A percentile compares a stretch with the other conserved stretches of the same genome.
Evolutionary conservation across 2,888 invertebrate genomes (phyloP).

Genomic region (Heliconius ismenius): DNA sequence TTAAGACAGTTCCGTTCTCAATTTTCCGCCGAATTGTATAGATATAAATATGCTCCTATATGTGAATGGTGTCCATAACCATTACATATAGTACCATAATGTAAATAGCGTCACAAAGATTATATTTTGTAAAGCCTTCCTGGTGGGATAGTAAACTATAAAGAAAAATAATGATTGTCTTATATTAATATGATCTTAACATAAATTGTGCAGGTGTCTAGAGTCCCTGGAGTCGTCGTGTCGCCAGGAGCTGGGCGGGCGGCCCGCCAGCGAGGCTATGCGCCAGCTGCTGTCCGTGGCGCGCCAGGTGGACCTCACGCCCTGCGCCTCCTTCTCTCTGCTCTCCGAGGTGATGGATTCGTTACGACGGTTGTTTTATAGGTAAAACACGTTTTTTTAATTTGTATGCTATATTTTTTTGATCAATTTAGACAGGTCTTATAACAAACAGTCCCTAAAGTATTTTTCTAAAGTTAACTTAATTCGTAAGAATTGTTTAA

Average conservation of each 20-base stretch:
- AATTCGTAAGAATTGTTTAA: no score
- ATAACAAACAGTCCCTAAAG: no score
- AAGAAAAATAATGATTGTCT: neutral
- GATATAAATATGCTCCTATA: no score
- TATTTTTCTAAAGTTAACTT: no score
- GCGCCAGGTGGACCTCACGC: conserved; percentile 85
- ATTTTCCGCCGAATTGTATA: no score
- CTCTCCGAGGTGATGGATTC: conserved; percentile 63
- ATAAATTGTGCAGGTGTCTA: conserved; percentile 59
- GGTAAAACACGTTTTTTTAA: conserved; percentile 43
- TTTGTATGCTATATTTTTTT: no score
- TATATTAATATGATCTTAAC: neutral
- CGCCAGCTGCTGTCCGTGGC: conserved; percentile 87
- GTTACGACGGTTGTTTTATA: conserved; percentile 62
- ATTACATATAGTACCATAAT: neutral
- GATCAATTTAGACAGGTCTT: no score
- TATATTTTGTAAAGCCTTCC: no score
- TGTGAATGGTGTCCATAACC: neutral
- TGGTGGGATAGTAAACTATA: neutral
- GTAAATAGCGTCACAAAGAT: no score
- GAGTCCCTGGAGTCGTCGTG: conserved; percentile 68
- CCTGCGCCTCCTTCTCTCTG: conserved; percentile 66
- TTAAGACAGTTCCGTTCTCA: no score
- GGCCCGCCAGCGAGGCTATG: conserved; percentile 84
- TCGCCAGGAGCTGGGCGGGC: conserved; percentile 61